Evolutionary conservation across 2,888 invertebrate genomes (phyloP), one percentile per base, ranked within the genome.

Genomic region (Oxyteleia sp.): DNA sequence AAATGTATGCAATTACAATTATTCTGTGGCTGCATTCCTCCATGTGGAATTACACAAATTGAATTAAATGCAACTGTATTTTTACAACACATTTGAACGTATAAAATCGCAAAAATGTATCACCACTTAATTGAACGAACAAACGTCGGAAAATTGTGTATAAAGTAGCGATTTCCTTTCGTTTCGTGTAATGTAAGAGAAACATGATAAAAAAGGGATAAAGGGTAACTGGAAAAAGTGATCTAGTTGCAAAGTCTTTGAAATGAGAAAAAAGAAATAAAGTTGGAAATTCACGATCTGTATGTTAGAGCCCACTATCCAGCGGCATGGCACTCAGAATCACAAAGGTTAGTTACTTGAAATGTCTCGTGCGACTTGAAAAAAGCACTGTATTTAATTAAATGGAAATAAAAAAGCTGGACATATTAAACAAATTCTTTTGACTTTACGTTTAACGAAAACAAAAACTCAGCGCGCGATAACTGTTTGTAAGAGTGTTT

Each of bases 251-350:
- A 45, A 80, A 72, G 49, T 74, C 53, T 81, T 75, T 69, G 47
- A 78, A 76, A 66, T 61, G 51, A 76, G 61, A 13, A 72, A 68
- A 45, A 23, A 61, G 79, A 82, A 75, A 79, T 64, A 78, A 85
- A 84, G 78, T 84, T 85, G 87, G 84, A 88, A 84, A 87, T 88
- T 86, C 86, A 87, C 88, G 76, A 87, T 91, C 85, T 89, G 85
- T 89, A 87, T 89, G 89, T 89, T 89, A 91, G 90, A 90, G 88
- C 87, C 87, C 88, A 89, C 89, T 87, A 87, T 89, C 90, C 89
- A 90, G 89, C 88, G 88, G 87, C 87, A 88, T 83, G 89, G 90
- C 87, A 88, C 88, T 87, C 87, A 89, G 86, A 90, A 88, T 90
- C 88, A 87, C 84, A 91, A 89, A 90, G 90, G 90, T 91, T 86